Evolutionary conservation across 2,113 vertebrate species (phyloP).

Genomic region (Gyps fulvus): DNA sequence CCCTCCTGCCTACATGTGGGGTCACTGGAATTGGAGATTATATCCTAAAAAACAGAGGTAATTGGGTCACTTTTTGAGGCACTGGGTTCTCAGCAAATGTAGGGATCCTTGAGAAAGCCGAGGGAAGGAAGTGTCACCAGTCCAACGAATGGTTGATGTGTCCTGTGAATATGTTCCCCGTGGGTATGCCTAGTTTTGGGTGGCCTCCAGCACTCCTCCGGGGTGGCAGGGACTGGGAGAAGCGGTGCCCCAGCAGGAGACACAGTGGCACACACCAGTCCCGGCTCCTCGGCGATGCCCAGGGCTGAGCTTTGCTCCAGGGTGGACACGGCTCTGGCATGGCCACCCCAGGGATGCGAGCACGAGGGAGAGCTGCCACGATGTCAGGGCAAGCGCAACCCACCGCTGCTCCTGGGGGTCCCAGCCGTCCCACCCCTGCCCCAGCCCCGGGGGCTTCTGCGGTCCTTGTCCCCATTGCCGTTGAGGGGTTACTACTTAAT

Average conservation of each 20-base stretch:
- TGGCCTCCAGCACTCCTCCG: too few relatives aligned
- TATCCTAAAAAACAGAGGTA: not conserved
- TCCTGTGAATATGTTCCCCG: rapidly evolving
- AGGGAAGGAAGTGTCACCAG: not conserved
- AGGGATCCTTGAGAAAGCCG: not conserved
- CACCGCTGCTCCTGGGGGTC: not conserved
- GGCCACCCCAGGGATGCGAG: rapidly evolving
- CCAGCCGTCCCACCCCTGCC: not conserved
- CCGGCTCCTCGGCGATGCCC: rapidly evolving
- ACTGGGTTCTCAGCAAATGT: rapidly evolving
- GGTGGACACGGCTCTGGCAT: rapidly evolving
- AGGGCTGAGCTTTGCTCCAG: not conserved
- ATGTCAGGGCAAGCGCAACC: rapidly evolving
- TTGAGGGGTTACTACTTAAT: not conserved
- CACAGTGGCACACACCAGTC: rapidly evolving
- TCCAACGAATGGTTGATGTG: rapidly evolving
- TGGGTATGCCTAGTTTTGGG: too few relatives aligned
- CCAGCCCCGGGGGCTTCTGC: rapidly evolving
- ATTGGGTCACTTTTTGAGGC: not conserved
- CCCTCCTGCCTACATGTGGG: not conserved
- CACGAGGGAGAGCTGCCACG: rapidly evolving
- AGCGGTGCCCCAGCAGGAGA: not conserved
- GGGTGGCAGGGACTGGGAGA: too few relatives aligned
- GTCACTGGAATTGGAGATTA: not conserved
- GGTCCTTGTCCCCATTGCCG: not conserved